A percentile compares a stretch with the other conserved stretches of the same genome.
Conservation (phyloP, 2,113 vertebrate genomes). For the Oncorhynchus nerka region DNA sequence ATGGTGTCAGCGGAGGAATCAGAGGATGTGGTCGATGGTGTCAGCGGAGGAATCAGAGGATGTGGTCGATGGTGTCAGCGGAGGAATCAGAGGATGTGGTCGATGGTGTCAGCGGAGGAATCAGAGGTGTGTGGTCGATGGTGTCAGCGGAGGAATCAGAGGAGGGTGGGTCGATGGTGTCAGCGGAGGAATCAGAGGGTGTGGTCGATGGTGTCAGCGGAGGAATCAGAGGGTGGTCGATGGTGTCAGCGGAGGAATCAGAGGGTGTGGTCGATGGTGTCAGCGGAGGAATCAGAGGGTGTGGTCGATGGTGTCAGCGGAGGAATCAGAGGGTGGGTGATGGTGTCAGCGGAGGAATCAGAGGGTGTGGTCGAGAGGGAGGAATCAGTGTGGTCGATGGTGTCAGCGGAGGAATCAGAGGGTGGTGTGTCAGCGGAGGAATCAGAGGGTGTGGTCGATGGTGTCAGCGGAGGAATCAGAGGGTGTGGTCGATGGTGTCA, state of each 20-base stretch:
- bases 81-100: not conserved
- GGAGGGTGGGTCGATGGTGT: slow-evolving; percentile 1
- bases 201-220: slow-evolving; percentile 2
- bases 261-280: not conserved
- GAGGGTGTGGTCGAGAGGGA: not conserved
- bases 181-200: not conserved
- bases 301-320: slow-evolving; percentile 2
- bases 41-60: no score
- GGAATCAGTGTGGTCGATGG: not conserved
- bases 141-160: not conserved
- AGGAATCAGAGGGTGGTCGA: not conserved
- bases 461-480: not conserved
- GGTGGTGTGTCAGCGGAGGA: no score
- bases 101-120: no score
- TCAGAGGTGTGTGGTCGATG: slow-evolving; percentile 2
- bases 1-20: not conserved
- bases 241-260: not conserved
- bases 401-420: no score
- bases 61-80: slow-evolving; percentile 4
- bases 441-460: not conserved
- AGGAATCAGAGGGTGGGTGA: not conserved
- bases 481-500: slow-evolving; percentile 2
- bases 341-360: not conserved
- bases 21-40: not conserved
- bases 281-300: not conserved